Percentiles rank a stretch among this genome's conserved stretches.
Conservation (phyloP, 2,888 invertebrate genomes). For the Omphaloscelis lunosa region DNA sequence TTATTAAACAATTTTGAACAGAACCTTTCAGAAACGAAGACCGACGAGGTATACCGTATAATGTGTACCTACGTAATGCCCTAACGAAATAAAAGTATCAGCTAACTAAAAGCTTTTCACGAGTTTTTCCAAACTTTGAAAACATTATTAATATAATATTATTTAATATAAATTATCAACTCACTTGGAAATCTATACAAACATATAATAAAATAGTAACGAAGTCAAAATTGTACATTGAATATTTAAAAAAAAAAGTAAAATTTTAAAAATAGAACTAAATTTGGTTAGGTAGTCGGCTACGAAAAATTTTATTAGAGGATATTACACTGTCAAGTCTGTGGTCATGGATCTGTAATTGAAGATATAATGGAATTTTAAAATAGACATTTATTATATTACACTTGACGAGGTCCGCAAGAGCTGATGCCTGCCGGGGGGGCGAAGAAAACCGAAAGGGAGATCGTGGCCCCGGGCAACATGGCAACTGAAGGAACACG, state of each 20-base stretch:
- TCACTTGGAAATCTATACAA: constrained; percentile 26
- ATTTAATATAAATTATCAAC: background rate
- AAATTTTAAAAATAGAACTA: no score
- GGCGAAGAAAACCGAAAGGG: no score
- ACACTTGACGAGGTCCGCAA: no score
- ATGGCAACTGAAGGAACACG: no score
- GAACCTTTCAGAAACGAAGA: background rate
- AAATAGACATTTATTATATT: no score
- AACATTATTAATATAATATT: constrained; percentile 29
- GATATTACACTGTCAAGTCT: no score
- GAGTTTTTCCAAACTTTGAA: constrained; percentile 20
- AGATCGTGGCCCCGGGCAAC: no score
- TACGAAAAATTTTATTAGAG: no score
- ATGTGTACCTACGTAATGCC: background rate
- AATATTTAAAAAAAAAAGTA: background rate
- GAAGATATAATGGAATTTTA: no score
- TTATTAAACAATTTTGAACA: background rate
- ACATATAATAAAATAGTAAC: background rate
- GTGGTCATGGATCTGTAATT: no score
- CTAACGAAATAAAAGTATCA: constrained; percentile 14
- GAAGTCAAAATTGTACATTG: background rate
- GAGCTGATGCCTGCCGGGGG: no score
- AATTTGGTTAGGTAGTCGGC: no score
- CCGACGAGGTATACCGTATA: background rate
- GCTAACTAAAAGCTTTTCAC: constrained; percentile 1